phyloP scores from a whole-genome alignment of 1,140 invertebrate genomes.

The Ips typographus region DNA sequence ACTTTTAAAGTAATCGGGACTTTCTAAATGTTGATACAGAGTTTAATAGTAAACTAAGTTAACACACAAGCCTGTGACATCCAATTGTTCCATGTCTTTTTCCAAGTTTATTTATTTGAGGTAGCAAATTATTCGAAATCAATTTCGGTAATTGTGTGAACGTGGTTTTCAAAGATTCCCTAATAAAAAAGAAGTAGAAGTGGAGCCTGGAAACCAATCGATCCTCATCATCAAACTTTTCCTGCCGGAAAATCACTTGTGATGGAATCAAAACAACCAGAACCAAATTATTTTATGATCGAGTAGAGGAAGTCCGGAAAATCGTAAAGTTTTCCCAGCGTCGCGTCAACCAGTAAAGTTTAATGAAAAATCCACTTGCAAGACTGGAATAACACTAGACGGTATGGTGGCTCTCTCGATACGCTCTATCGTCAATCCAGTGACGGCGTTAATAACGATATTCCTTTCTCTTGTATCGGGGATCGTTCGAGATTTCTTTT shows the following conservation, averaged over 20 bases:
- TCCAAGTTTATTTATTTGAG: too few species aligned
- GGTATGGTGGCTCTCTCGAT: background rate
- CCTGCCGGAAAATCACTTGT: constrained; percentile 30
- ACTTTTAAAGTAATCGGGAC: too few species aligned
- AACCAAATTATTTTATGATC: constrained; percentile 33
- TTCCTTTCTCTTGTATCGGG: background rate
- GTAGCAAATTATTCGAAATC: too few species aligned
- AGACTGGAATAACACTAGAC: constrained; percentile 24
- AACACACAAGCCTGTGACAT: too few species aligned
- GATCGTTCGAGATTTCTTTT: too few species aligned
- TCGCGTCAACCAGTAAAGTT: constrained; percentile 20
- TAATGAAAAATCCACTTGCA: constrained; percentile 34
- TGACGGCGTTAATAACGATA: background rate
- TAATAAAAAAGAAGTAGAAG: too few species aligned
- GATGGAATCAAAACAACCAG: constrained; percentile 33
- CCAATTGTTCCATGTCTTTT: too few species aligned
- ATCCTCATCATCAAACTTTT: constrained; percentile 4
- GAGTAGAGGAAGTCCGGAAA: constrained; percentile 28
- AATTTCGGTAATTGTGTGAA: too few species aligned
- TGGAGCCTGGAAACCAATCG: background rate
- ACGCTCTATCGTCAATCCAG: constrained; percentile 5
- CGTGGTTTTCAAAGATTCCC: too few species aligned
- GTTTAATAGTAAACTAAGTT: too few species aligned
- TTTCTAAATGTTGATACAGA: too few species aligned
- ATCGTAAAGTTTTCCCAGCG: constrained; percentile 32